These are phyloP conservation scores for Spilogale gracilis DNA, from an alignment of 2,113 vertebrate species.

Conservation along the genomic window DNA sequence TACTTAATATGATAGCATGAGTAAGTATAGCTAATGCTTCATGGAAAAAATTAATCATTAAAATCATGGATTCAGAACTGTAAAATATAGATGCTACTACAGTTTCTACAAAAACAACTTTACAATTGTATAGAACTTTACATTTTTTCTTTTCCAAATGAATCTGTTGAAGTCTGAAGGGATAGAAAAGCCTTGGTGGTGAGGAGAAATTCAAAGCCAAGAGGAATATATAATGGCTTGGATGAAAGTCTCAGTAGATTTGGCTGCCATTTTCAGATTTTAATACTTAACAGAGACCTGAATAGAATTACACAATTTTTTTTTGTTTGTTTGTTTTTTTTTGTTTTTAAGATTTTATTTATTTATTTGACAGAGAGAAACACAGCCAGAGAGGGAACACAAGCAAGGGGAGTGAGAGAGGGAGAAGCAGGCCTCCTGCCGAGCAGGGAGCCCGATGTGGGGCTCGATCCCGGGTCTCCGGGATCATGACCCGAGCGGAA, in stretches of 20 bases:
- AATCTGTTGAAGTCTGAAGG: conserved; percentile 10
- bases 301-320: background rate
- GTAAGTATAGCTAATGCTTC: background rate
- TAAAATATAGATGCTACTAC: conserved; percentile 7
- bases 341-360: too few relatives aligned
- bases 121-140: background rate
- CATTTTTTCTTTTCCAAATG: conserved; percentile 7
- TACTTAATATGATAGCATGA: background rate
- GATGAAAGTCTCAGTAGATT: background rate
- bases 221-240: background rate
- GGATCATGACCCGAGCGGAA: too few relatives aligned
- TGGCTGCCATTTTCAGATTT: conserved; percentile 13
- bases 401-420: too few relatives aligned
- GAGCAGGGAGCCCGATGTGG: too few relatives aligned
- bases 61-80: background rate
- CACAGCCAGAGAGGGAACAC: too few relatives aligned
- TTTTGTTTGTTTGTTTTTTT: too few relatives aligned
- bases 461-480: too few relatives aligned
- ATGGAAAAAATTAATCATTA: background rate
- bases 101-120: background rate
- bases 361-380: too few relatives aligned
- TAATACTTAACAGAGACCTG: background rate
- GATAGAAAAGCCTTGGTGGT: background rate
- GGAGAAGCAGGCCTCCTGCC: too few relatives aligned
- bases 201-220: background rate